phyloP scores from a whole-genome alignment of 2,888 invertebrate genomes.

The Zygothrica quintamaculata region DNA sequence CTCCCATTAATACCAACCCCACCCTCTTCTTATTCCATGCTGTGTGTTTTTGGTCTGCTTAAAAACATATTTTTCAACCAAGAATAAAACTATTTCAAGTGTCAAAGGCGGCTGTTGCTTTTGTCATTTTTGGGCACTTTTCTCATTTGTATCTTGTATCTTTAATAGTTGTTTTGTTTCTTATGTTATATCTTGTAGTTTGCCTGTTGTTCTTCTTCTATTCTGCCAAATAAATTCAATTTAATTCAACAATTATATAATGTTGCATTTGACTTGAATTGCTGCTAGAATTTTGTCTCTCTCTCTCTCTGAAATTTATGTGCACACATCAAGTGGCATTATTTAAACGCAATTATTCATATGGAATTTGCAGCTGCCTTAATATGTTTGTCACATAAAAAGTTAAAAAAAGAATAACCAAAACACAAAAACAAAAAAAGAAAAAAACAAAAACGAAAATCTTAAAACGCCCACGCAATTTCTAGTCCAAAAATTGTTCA shows the following conservation, averaged over 20 bases:
- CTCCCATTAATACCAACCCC: no score
- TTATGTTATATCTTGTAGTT: background rate
- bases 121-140: slow-evolving; percentile 38
- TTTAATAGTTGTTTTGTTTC: background rate
- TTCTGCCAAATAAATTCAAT: no score
- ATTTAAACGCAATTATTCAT: slow-evolving; percentile 57
- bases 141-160: slow-evolving; percentile 19
- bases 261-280: background rate
- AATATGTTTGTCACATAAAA: slow-evolving; percentile 15
- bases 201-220: no score
- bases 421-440: background rate
- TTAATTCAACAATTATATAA: no score
- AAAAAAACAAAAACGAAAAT: no score
- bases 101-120: slow-evolving; percentile 59
- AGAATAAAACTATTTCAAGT: slow-evolving; percentile 44
- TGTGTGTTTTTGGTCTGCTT: slow-evolving; percentile 20
- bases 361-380: slow-evolving; percentile 57
- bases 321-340: slow-evolving; percentile 45
- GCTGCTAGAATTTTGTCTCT: background rate
- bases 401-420: background rate
- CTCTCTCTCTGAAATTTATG: slow-evolving; percentile 18
- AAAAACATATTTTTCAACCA: slow-evolving; percentile 45
- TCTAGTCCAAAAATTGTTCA: slow-evolving; percentile 2
- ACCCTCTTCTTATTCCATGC: background rate
- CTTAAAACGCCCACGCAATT: slow-evolving; percentile 41